Conservation (phyloP, 2,888 invertebrate species). For the Gari tellinella region DNA sequence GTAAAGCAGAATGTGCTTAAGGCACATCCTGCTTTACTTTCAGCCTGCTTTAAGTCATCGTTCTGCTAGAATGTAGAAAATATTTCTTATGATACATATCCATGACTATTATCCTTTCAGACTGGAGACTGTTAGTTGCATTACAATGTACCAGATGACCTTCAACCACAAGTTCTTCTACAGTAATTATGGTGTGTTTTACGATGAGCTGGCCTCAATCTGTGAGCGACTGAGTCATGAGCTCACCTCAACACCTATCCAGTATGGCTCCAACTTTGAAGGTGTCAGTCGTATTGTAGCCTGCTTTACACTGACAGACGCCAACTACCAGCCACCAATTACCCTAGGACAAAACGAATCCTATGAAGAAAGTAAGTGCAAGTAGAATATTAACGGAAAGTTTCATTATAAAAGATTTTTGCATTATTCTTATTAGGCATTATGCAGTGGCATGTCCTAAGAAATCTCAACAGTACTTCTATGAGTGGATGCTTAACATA, state of each 20-base stretch:
- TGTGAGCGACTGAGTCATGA: constrained; percentile 78
- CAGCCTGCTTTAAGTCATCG: too few relatives aligned
- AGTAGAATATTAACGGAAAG: not conserved
- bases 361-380: constrained; percentile 77
- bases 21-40: too few relatives aligned
- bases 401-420: not conserved
- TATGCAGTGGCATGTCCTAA: too few relatives aligned
- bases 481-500: too few relatives aligned
- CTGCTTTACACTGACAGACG: constrained; percentile 77
- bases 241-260: constrained; percentile 68
- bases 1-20: too few relatives aligned
- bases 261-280: constrained; percentile 48
- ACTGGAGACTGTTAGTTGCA: constrained; percentile 85
- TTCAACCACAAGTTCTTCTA: constrained; percentile 88
- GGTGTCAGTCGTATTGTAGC: constrained; percentile 71
- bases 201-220: constrained; percentile 79
- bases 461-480: too few relatives aligned
- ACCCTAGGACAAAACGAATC: constrained; percentile 78
- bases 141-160: constrained; percentile 91
- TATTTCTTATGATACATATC: too few relatives aligned
- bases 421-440: too few relatives aligned
- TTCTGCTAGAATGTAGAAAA: too few relatives aligned
- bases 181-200: constrained; percentile 76
- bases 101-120: not conserved
- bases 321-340: constrained; percentile 66